Evolutionary conservation across 2,113 vertebrate genomes (phyloP), one percentile per base, ranked within the genome.

Genomic region (Tachysurus fulvidraco): DNA sequence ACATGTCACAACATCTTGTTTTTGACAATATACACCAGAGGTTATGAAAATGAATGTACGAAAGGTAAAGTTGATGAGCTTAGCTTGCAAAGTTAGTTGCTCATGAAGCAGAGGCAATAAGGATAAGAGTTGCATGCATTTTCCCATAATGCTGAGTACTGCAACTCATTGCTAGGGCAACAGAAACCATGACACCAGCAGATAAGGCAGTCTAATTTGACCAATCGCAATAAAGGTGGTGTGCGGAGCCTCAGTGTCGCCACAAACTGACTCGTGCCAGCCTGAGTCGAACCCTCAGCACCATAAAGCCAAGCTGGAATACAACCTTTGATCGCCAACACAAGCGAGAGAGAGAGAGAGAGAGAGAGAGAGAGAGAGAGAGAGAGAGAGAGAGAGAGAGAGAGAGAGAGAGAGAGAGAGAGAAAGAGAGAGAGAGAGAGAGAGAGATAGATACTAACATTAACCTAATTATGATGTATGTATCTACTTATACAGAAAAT

Each of bases 261-360:
- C 91, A 89, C 52, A 46, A 78, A 81, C 84, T 81, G 73, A 76
- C 88, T 87, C 36, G 65, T 85, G 86, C 88, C 80, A 91, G 89
- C 67, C 88, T 73, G 84, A 46, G 71, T 87, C 91, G 76, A 28
- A 87, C 90, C 89, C 89, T 28, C 28, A 87, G 69, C 57, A 90
- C 89, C 92, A 95, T 96, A 95, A 95, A 96, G 93, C 44, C 28
- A 90, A 93, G 93, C 90, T 95, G 95, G 92, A 95, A 94, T 84
- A 0, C 89, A 94, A 95, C 94, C 95, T 96, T 96, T 95, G 94
- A 90, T 92, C 94, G 84, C 87, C 59, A 79, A 85, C 81, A 83
- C 85, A 90, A 87, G 82, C 8, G 5, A 55, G 16, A 55, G 3
- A 30, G 17, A 55, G 13, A 57, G 25, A 79, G 77, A 19, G 6